phyloP scores from a whole-genome alignment of 1,140 invertebrate species.

The Orchestia grillus region DNA sequence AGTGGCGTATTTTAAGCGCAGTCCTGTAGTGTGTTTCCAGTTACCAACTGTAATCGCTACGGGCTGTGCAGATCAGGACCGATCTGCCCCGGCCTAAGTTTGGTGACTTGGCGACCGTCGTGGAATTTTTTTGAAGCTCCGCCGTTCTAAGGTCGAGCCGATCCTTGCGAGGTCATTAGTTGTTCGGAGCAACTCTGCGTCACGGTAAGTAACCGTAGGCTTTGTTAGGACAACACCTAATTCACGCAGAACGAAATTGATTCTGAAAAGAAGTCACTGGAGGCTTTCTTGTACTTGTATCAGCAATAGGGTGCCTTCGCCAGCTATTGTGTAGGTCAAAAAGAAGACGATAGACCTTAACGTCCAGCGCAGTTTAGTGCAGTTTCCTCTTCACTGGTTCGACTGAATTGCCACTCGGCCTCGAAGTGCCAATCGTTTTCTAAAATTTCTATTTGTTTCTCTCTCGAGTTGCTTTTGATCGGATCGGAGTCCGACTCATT shows the following conservation, averaged over 20 bases:
- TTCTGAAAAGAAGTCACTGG: neutral
- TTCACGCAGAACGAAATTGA: neutral
- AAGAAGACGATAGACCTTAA: neutral
- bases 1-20: too few relatives aligned
- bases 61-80: too few relatives aligned
- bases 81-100: too few relatives aligned
- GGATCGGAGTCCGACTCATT: constrained; percentile 19
- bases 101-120: too few relatives aligned
- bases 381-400: neutral
- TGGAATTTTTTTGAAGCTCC: too few relatives aligned
- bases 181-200: neutral
- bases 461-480: constrained; percentile 17
- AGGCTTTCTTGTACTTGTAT: neutral
- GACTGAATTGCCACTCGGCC: neutral
- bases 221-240: neutral
- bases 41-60: too few relatives aligned
- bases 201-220: neutral
- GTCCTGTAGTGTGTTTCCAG: too few relatives aligned
- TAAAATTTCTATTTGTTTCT: constrained; percentile 50
- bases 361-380: neutral
- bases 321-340: neutral
- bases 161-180: neutral
- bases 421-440: neutral
- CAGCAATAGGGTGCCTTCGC: neutral
- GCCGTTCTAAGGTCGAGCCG: neutral